A percentile compares a stretch with the other conserved stretches of the same genome.
Evolutionary conservation across 2,888 invertebrate genomes (phyloP).

Genomic region (Orchesellides sinensis): DNA sequence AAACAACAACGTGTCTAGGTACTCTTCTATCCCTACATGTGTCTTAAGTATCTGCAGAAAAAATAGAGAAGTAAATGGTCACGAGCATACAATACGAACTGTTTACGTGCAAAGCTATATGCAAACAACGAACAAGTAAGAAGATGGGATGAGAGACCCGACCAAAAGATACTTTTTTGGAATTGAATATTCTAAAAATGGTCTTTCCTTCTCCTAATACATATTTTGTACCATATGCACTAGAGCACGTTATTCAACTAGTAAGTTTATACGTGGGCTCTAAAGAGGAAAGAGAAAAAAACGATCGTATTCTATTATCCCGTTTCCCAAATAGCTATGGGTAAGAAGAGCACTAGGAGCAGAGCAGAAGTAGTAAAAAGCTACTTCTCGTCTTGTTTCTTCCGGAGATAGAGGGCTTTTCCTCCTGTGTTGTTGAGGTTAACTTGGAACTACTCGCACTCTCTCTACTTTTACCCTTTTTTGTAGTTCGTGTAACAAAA

Average conservation of each 20-base stretch:
- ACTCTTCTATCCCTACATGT: no score
- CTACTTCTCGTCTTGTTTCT: constrained; percentile 13
- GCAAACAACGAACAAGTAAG: no score
- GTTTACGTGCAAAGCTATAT: not conserved
- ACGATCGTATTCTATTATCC: constrained; percentile 50
- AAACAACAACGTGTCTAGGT: constrained; percentile 5
- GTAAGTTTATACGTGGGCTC: constrained; percentile 12
- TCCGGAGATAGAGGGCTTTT: constrained; percentile 22
- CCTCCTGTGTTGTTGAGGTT: not conserved
- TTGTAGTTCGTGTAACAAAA: constrained; percentile 12
- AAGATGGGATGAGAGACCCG: not conserved
- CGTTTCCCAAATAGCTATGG: constrained; percentile 14
- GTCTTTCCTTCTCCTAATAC: not conserved
- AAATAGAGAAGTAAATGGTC: not conserved
- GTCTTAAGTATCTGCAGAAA: not conserved
- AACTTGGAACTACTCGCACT: constrained; percentile 1
- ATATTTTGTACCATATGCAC: not conserved
- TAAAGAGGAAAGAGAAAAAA: constrained; percentile 5
- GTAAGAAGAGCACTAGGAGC: no score
- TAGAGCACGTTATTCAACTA: not conserved
- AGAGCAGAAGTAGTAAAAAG: not conserved
- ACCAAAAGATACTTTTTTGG: not conserved
- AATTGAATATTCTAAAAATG: constrained; percentile 3
- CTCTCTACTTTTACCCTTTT: not conserved
- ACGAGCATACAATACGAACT: not conserved